Conservation (phyloP, 2,113 vertebrate species). For the Antechinus stuartii region DNA sequence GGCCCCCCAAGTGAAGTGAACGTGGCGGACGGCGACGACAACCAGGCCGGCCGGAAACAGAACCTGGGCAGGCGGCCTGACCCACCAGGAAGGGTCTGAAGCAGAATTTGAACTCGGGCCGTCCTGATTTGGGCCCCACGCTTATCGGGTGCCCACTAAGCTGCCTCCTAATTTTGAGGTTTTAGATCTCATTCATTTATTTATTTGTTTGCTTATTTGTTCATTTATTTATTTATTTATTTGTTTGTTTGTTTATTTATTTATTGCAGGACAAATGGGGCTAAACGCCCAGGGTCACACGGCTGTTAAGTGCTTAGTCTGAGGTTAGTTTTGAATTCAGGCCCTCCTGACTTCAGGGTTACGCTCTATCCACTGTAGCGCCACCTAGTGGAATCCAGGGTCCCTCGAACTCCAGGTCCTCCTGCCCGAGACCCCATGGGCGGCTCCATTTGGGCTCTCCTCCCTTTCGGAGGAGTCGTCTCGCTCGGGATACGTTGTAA, state of each 20-base stretch:
- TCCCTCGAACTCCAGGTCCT: neutral
- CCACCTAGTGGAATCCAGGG: neutral
- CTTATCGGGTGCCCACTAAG: too few relatives aligned
- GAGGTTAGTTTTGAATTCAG: neutral
- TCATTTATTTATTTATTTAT: too few relatives aligned
- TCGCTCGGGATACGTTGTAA: neutral
- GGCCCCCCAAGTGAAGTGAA: neutral
- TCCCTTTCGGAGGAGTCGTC: neutral
- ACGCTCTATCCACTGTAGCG: neutral
- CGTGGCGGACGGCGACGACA: neutral
- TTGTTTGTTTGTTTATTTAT: too few relatives aligned
- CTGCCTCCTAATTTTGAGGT: too few relatives aligned
- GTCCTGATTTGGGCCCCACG: too few relatives aligned
- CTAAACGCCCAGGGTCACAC: too few relatives aligned
- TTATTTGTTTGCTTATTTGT: too few relatives aligned
- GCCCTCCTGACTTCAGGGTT: neutral
- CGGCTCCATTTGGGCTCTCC: neutral
- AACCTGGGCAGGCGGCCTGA: too few relatives aligned
- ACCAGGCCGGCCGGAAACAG: neutral
- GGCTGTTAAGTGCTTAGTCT: neutral
- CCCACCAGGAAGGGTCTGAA: too few relatives aligned
- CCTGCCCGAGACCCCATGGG: neutral
- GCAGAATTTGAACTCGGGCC: too few relatives aligned
- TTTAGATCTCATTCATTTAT: too few relatives aligned
- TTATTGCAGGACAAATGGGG: too few relatives aligned